Percentiles rank a stretch among this genome's conserved stretches.
These are phyloP conservation scores for Muschampia plurimacula DNA, from an alignment of 2,888 invertebrate genomes.

Conservation along the genomic window DNA sequence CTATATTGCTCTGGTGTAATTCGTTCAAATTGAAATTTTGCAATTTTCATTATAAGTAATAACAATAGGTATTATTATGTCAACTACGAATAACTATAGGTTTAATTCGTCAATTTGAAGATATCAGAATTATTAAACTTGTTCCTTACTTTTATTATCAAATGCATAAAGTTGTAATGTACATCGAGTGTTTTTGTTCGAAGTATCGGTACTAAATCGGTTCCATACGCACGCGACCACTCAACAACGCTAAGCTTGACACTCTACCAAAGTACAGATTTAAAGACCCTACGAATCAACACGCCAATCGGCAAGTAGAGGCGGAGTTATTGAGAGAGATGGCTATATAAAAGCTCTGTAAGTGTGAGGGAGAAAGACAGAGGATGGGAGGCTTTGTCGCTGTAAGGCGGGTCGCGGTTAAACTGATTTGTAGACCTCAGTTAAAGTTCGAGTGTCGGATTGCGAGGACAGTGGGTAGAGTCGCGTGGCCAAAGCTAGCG, in stretches of 20 bases:
- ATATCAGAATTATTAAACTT: no score
- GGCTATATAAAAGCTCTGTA: constrained; percentile 8
- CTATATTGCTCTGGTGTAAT: no score
- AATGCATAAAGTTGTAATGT: neutral
- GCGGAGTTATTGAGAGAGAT: constrained; percentile 59
- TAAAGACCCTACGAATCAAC: constrained; percentile 17
- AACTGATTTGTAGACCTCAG: constrained; percentile 42
- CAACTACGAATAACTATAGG: no score
- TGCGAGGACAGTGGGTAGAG: constrained; percentile 40
- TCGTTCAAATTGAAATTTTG: no score
- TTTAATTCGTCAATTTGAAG: no score
- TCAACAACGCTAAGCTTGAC: constrained; percentile 10
- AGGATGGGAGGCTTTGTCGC: constrained; percentile 39
- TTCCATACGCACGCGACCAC: constrained; percentile 24
- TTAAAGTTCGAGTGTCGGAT: constrained; percentile 46
- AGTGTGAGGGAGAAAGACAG: constrained; percentile 49
- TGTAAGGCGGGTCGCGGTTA: constrained; percentile 52
- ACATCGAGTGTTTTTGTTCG: constrained; percentile 11
- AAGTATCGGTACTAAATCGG: constrained; percentile 3
- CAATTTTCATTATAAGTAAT: no score
- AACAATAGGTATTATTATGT: no score
- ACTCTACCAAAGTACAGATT: constrained; percentile 11
- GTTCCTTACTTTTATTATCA: neutral
- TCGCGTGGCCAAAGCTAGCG: constrained; percentile 14
- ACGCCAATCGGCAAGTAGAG: constrained; percentile 43